Percentiles rank a stretch among this genome's conserved stretches.
Conservation (phyloP, 2,113 vertebrate species). For the Eptesicus fuscus region DNA sequence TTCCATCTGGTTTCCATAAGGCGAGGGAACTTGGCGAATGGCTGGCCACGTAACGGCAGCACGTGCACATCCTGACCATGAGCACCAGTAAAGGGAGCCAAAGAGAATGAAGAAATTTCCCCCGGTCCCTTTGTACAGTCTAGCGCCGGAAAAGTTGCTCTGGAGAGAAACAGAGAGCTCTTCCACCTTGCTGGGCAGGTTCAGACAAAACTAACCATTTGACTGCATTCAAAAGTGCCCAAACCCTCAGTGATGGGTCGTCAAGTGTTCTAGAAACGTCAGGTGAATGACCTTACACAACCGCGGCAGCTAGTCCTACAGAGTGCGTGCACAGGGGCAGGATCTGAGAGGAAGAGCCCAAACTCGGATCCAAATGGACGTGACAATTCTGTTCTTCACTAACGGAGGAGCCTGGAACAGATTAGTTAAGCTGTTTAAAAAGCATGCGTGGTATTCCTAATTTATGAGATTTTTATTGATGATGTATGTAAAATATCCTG, state of each 20-base stretch:
- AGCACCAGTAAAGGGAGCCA: constrained; percentile 14
- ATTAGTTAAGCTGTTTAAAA: background rate
- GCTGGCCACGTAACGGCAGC: constrained; percentile 42
- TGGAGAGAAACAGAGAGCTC: background rate
- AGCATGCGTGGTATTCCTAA: background rate
- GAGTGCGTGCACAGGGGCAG: background rate
- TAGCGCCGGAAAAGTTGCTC: background rate
- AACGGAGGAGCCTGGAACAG: background rate
- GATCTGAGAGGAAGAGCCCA: background rate
- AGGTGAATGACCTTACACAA: background rate
- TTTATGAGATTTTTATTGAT: background rate
- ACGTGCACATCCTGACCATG: constrained; percentile 24
- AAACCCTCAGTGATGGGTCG: background rate
- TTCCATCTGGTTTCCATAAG: constrained; percentile 73
- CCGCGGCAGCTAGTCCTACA: background rate
- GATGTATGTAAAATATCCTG: background rate
- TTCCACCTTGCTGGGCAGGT: background rate
- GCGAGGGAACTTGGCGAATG: constrained; percentile 52
- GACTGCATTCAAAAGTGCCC: background rate
- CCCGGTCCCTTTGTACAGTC: background rate
- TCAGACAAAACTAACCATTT: background rate
- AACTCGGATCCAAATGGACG: background rate
- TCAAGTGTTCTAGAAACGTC: background rate
- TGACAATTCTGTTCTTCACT: background rate
- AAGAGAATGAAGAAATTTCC: background rate